Base-by-base conservation (phyloP, 2,797 vertebrate species). In the Sorex maritimensis region DNA sequence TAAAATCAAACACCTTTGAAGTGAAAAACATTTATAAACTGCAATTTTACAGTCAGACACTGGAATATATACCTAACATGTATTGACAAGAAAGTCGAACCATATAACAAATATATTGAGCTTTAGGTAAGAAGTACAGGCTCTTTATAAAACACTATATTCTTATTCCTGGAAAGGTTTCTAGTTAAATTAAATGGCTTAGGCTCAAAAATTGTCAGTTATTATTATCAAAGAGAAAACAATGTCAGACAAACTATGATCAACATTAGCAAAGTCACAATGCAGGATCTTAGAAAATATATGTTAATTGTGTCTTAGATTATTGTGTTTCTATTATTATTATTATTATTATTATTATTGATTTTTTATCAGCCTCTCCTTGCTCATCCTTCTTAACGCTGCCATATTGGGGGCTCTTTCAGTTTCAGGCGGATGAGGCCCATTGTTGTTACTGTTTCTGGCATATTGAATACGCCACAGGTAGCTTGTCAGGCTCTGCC, bases 171-270 rank as follows among this genome's bases (percentile, higher is more conserved):
- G 34, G 34, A 34, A 34, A 34, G 34, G 34, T 34, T 34, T 34
- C 34, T 34, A 34, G 2, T 34, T 34, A 34, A 34, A 34, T 34
- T 34, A 34, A 34, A 34, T 34, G 34, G 34, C 34, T 34, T 34
- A 34, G 34, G 34, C 34, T 34, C 34, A 34, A 34, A 34, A 34
- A 34, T 34, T 34, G 7, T 28, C 46, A 75, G 58, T 82, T 74
- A 49, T 30, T 3, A 87, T 41, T 65, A 55, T 24, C 71, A 75
- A 86, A 21, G 19, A 74, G 85, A 78, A 73, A 63, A 21, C 86
- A 79, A 17, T 74, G 67, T 58, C 61, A 85, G 49, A 85, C 4
- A 85, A 41, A 93, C 23, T 92, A 77, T 73, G 28, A 86, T 55
- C 68, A 73, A 68, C 63, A 77, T 80, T 87, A 84, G 28, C 19